Evolutionary conservation across 2,113 vertebrate species (phyloP).

Genomic region (Salvelinus sp.): DNA sequence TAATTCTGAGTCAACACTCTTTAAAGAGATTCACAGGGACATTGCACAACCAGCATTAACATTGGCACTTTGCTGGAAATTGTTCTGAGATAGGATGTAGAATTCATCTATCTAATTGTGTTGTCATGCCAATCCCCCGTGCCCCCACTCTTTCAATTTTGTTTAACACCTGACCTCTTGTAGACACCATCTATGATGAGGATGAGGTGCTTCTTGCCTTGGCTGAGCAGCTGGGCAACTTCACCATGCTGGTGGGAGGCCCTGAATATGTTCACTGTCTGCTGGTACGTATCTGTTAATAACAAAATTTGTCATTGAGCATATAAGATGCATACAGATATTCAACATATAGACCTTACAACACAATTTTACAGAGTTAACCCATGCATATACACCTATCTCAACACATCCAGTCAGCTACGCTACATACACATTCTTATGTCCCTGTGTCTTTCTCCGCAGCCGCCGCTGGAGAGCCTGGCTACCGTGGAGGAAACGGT

Average conservation of each 20-base stretch:
- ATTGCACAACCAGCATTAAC: too few species aligned
- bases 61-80: too few species aligned
- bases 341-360: too few species aligned
- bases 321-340: too few species aligned
- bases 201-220: slow-evolving; percentile 88
- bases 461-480: slow-evolving; percentile 90
- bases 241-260: slow-evolving; percentile 87
- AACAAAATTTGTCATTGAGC: too few species aligned
- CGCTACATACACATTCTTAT: neutral
- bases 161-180: neutral
- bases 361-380: too few species aligned
- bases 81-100: too few species aligned
- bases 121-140: neutral
- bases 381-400: too few species aligned
- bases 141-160: neutral
- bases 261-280: slow-evolving; percentile 89
- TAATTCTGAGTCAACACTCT: neutral
- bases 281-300: slow-evolving; percentile 71
- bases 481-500: slow-evolving; percentile 91
- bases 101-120: neutral
- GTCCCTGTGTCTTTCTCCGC: neutral
- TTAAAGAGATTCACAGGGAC: neutral
- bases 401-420: too few species aligned
- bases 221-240: slow-evolving; percentile 89
- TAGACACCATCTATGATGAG: slow-evolving; percentile 90